These are phyloP conservation scores for Empidonax traillii DNA, from an alignment of 2,113 vertebrate species.

Conservation along the genomic window DNA sequence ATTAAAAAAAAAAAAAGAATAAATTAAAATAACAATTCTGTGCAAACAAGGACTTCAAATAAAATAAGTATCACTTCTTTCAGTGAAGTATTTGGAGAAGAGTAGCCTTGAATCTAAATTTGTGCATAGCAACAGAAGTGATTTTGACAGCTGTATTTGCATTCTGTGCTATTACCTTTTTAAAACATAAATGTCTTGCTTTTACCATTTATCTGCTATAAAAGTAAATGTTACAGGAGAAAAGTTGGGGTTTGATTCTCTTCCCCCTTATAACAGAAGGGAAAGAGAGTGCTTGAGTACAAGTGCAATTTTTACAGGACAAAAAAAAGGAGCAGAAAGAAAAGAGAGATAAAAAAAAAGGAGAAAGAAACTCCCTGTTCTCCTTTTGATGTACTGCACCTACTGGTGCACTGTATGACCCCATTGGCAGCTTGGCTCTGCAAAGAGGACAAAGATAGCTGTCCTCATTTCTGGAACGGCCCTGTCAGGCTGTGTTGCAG, in stretches of 20 bases:
- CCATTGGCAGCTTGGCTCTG: not conserved
- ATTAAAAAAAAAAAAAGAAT: not conserved
- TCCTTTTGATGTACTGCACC: not conserved
- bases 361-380: not conserved
- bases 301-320: not conserved
- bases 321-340: not conserved
- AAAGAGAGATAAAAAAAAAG: not conserved
- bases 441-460: not conserved
- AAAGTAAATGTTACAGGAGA: not conserved
- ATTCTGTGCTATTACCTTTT: not conserved
- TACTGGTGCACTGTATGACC: not conserved
- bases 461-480: not conserved
- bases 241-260: not conserved
- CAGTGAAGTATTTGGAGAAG: not conserved
- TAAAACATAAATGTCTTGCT: not conserved
- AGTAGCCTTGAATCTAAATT: conserved; percentile 9
- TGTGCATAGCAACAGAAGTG: not conserved
- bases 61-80: not conserved
- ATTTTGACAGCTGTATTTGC: not conserved
- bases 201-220: not conserved
- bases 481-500: not conserved
- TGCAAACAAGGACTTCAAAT: not conserved
- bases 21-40: not conserved
- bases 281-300: not conserved
- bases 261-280: not conserved